Conservation (phyloP, 2,113 vertebrate genomes). For the Silurus glanis region DNA sequence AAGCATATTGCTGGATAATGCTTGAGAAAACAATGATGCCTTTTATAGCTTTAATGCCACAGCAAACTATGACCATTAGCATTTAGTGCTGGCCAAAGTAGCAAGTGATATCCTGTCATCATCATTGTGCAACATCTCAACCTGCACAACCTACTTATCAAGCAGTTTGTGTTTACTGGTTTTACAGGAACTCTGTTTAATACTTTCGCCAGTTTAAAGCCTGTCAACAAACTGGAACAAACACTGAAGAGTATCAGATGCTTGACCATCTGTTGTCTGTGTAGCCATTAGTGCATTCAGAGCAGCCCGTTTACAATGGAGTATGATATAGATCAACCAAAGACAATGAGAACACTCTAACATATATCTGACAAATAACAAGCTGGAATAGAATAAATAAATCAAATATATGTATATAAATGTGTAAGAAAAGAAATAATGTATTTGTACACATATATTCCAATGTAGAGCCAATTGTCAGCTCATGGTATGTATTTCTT, state of each 20-base stretch:
- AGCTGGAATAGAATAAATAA: background rate
- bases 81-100: background rate
- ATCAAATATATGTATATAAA: background rate
- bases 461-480: background rate
- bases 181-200: background rate
- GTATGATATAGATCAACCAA: background rate
- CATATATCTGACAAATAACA: background rate
- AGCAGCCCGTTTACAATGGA: background rate
- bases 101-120: background rate
- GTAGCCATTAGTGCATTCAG: background rate
- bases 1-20: background rate
- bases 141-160: too few relatives aligned
- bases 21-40: background rate
- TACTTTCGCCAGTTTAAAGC: background rate
- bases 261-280: background rate
- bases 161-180: background rate
- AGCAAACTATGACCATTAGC: background rate
- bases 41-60: conserved; percentile 2
- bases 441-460: background rate
- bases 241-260: background rate
- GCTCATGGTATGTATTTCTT: background rate
- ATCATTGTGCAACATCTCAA: background rate
- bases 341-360: background rate
- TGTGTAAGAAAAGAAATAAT: background rate
- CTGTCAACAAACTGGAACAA: background rate